A percentile compares a stretch with the other conserved stretches of the same genome.
These are phyloP conservation scores for Anoura caudifer DNA, from an alignment of 2,113 vertebrate genomes.

Conservation along the genomic window DNA sequence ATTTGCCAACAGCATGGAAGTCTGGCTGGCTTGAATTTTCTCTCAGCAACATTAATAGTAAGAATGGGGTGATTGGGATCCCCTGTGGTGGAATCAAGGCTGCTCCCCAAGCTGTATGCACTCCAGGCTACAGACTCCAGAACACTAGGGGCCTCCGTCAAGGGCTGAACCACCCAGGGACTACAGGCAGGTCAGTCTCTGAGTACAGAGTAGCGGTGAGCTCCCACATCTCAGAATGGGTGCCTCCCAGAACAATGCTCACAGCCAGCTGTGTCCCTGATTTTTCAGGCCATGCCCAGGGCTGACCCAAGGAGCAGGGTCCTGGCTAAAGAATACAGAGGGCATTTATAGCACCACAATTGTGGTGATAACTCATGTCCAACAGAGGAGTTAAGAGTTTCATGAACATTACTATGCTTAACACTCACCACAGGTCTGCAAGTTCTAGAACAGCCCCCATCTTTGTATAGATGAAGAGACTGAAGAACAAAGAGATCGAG, in stretches of 20 bases:
- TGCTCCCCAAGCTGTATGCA: not conserved
- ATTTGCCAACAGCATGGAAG: not conserved
- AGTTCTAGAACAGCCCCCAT: not conserved
- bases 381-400: not conserved
- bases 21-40: not conserved
- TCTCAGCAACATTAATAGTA: not conserved
- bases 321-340: not conserved
- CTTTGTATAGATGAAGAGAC: not conserved
- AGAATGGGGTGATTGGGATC: not conserved
- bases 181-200: not conserved
- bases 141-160: not conserved
- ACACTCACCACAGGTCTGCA: rapidly evolving
- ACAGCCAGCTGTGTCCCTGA: too few species aligned
- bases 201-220: too few species aligned
- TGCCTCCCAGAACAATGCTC: not conserved
- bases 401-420: not conserved
- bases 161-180: not conserved
- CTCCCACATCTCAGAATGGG: not conserved
- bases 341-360: not conserved
- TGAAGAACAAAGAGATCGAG: not conserved
- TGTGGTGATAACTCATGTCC: not conserved
- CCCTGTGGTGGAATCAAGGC: not conserved
- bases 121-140: not conserved
- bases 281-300: not conserved
- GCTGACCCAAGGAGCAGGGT: not conserved